These are phyloP conservation scores for Notarius quadriscutis DNA, from an alignment of 2,113 vertebrate species.

Conservation along the genomic window DNA sequence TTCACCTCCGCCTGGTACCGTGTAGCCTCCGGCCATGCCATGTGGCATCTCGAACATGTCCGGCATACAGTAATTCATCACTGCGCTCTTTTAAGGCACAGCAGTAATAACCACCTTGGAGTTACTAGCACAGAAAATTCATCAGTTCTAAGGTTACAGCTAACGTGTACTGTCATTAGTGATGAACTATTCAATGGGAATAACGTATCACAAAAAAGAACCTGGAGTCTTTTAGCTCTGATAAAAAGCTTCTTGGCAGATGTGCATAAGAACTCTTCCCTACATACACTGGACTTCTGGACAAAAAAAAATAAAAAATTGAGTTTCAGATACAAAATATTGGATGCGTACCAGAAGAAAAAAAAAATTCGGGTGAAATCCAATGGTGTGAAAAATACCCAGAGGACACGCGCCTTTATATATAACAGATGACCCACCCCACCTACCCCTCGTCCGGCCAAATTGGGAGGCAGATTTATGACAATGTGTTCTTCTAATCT, in stretches of 20 bases:
- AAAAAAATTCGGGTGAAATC: not conserved
- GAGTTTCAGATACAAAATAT: not conserved
- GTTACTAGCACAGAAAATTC: not conserved
- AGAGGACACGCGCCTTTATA: slow-evolving; percentile 72
- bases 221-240: not conserved
- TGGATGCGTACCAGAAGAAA: not conserved
- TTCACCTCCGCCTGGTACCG: slow-evolving; percentile 78
- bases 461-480: slow-evolving; percentile 88
- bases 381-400: slow-evolving; percentile 58
- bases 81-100: slow-evolving; percentile 19
- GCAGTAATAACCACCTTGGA: not conserved
- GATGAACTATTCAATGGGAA: not conserved
- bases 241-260: not conserved
- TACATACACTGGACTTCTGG: not conserved
- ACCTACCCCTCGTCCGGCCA: slow-evolving; percentile 69
- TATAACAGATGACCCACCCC: slow-evolving; percentile 63
- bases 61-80: slow-evolving; percentile 90
- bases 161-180: not conserved
- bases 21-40: slow-evolving; percentile 74
- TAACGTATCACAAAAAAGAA: not conserved
- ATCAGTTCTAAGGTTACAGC: not conserved
- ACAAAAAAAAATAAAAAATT: not conserved
- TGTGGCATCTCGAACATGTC: slow-evolving; percentile 86
- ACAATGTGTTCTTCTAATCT: slow-evolving; percentile 87
- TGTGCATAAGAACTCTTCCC: not conserved